A percentile compares a stretch with the other conserved stretches of the same genome.
Conservation (phyloP, 2,888 invertebrate genomes). For the Odontocerum albicorne region DNA sequence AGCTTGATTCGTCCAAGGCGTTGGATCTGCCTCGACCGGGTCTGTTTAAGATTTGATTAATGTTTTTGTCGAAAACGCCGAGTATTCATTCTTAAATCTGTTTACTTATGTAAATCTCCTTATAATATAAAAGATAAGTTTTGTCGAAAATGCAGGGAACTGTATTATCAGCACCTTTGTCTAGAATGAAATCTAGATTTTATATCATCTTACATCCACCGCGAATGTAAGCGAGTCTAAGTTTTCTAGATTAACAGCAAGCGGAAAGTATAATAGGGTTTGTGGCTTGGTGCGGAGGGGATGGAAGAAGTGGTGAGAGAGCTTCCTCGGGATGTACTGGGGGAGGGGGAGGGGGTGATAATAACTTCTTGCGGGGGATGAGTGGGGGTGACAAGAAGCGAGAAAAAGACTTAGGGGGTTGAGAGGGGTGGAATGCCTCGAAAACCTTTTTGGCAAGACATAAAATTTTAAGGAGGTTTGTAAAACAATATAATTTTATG, state of each 20-base stretch:
- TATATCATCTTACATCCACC: conserved; percentile 3
- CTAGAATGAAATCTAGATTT: neutral
- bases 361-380: conserved; percentile 23
- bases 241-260: conserved; percentile 35
- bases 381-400: conserved; percentile 6
- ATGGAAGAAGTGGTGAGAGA: conserved; percentile 3
- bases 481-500: too few species aligned
- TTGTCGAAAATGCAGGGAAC: too few species aligned
- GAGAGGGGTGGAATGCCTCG: conserved; percentile 16
- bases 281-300: conserved; percentile 27
- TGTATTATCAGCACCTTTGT: too few species aligned
- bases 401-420: conserved; percentile 8
- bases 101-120: too few species aligned
- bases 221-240: conserved; percentile 24
- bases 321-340: neutral
- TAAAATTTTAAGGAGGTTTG: too few species aligned
- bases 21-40: too few species aligned
- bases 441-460: conserved; percentile 15
- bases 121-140: too few species aligned
- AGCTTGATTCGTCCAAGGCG: too few species aligned
- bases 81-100: too few species aligned
- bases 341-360: conserved; percentile 15
- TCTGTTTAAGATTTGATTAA: too few species aligned
- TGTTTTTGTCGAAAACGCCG: too few species aligned
- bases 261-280: conserved; percentile 35